phyloP scores from a whole-genome alignment of 53 echinoderm and acorn worm species.

The Glandiceps talaboti region DNA sequence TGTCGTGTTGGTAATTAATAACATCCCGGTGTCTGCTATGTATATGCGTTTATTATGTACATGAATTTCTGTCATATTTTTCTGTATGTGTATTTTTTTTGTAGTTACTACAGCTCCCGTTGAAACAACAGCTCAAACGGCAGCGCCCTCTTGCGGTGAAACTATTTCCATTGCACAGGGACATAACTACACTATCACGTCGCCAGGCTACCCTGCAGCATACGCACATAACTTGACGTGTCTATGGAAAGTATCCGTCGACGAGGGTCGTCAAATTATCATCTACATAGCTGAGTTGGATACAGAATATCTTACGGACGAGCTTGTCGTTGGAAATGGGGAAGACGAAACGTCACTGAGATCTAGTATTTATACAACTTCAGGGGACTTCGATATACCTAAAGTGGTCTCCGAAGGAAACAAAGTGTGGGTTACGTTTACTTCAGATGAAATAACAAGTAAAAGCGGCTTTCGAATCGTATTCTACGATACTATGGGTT shows the following conservation, averaged over 20 bases:
- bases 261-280: constrained; percentile 13
- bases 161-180: neutral
- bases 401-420: neutral
- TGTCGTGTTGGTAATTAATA: no score
- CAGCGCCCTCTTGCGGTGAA: neutral
- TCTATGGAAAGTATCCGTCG: constrained; percentile 42
- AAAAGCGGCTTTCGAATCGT: neutral
- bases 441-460: neutral
- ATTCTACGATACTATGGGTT: neutral
- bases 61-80: no score
- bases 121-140: no score
- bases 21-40: no score
- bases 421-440: neutral
- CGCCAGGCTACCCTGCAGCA: constrained; percentile 48
- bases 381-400: neutral
- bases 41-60: no score
- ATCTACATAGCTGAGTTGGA: neutral
- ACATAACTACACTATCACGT: neutral
- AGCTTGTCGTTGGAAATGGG: neutral
- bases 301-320: neutral
- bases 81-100: no score
- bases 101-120: no score
- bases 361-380: neutral
- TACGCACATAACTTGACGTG: constrained; percentile 55
- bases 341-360: neutral